Evolutionary conservation across 2,113 vertebrate genomes (phyloP).

Genomic region (Pseudonaja textilis): DNA sequence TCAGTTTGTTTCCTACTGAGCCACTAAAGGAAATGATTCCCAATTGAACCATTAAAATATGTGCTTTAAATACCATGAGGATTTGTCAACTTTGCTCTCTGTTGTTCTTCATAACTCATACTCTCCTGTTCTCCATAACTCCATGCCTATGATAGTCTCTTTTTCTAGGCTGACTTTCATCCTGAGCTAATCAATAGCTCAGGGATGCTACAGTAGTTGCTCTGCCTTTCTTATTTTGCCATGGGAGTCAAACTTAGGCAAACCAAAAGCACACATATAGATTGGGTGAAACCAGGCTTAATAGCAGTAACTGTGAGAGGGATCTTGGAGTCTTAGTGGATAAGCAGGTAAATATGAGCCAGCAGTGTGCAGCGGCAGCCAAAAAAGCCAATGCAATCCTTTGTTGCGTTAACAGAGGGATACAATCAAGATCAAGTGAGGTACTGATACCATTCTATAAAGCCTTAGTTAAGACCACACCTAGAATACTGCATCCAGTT

Average conservation of each 20-base stretch:
- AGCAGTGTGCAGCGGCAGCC: no score
- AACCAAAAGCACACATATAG: no score
- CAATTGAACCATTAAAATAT: slow-evolving; percentile 1
- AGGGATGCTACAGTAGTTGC: not conserved
- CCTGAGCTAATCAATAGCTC: not conserved
- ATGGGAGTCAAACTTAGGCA: not conserved
- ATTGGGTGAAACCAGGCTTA: no score
- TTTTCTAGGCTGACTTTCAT: not conserved
- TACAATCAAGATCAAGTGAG: no score
- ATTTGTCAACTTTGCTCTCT: not conserved
- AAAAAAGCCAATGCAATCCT: no score
- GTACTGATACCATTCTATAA: no score
- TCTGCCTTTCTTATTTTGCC: not conserved
- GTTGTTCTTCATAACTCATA: not conserved
- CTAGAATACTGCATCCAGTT: no score
- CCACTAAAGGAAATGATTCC: slow-evolving; percentile 9
- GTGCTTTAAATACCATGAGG: not conserved
- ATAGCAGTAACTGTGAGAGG: no score
- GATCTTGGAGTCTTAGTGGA: no score
- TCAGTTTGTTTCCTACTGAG: slow-evolving; percentile 18
- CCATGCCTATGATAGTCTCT: not conserved
- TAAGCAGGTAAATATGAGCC: no score
- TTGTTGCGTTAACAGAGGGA: no score
- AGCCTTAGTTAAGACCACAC: no score
- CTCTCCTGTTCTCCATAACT: not conserved